A percentile compares a stretch with the other conserved stretches of the same genome.
These are phyloP conservation scores for Conus canariensis DNA, from an alignment of 2,888 invertebrate genomes.

Conservation along the genomic window DNA sequence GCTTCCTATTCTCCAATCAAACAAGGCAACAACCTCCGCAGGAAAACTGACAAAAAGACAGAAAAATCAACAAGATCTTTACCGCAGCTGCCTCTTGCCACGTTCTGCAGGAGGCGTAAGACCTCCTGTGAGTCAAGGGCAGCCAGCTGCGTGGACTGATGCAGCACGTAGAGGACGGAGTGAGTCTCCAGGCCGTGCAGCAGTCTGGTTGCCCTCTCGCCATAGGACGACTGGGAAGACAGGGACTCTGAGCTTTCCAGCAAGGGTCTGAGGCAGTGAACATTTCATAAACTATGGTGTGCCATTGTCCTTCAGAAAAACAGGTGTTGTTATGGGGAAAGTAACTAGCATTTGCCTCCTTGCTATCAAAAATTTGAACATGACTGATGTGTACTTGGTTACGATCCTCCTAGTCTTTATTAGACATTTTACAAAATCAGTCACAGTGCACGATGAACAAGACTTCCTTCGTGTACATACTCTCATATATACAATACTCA, in stretches of 20 bases:
- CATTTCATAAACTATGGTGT: background rate
- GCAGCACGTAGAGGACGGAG: conserved; percentile 73
- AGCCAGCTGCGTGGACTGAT: conserved; percentile 69
- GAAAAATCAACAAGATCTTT: background rate
- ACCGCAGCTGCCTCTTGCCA: conserved; percentile 38
- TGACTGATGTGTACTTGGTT: background rate
- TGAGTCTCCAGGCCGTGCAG: conserved; percentile 72
- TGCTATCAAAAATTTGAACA: background rate
- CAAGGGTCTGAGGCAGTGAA: conserved; percentile 48
- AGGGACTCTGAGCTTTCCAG: conserved; percentile 43
- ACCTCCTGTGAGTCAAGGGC: conserved; percentile 69
- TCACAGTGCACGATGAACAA: too few relatives aligned
- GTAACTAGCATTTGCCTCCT: too few relatives aligned
- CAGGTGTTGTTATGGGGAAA: background rate
- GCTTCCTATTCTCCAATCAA: too few relatives aligned
- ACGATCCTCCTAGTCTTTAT: too few relatives aligned
- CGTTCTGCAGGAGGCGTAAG: conserved; percentile 67
- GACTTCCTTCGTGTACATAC: too few relatives aligned
- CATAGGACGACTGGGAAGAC: conserved; percentile 38
- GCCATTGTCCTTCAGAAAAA: too few relatives aligned
- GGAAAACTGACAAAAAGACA: too few relatives aligned
- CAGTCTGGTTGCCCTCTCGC: conserved; percentile 63
- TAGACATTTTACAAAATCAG: too few relatives aligned
- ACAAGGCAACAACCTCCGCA: too few relatives aligned
- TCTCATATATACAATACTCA: too few relatives aligned